Base-by-base conservation (phyloP, 37 sponge, comb jelly and placozoan species). In the Mnemiopsis leidyi region DNA sequence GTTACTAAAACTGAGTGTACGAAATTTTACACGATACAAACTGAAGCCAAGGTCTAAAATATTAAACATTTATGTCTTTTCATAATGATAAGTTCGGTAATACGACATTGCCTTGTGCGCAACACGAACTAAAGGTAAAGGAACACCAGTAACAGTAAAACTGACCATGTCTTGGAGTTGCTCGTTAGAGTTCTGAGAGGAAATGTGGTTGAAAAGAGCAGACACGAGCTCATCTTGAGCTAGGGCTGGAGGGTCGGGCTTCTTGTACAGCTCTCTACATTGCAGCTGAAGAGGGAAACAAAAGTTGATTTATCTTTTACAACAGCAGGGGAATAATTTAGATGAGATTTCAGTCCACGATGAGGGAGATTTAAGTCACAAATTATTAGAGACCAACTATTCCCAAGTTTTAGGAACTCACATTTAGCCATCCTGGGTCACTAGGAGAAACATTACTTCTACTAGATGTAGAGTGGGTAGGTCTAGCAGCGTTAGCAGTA, bases 151-250 rank as follows among this genome's bases (percentile, higher is more conserved):
- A n/a, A 16, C 32, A 28, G 77, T 30, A 21, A 30, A 69, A 77
- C 90, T 21, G 23, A 85, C 90, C 90, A 40, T 29, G 25, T 85
- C 90, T 28, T 85, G 90, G n/a, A 85, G 40, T n/a, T 40, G 40
- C 0, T 85, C 90, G 48, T 85, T 85, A 37, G 40, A 40, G 40
- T 38, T 3, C 36, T 38, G 32, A 7, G 90, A 85, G 3, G 48
- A 28, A 25, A 85, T 85, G 90, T 85, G 90, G 61, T 38, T 85
- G 29, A 39, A 40, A 33, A 85, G 40, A 32, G 90, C 90, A 23
- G 21, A 36, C 3, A 85, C 48, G 3, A 85, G 48, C 61, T 85
- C 90, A 39, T 85, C 90, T 26, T 37, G 39, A 13, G 90, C 18
- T 37, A 85, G 1, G 40, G 90, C 90, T 9, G 79, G 79, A 31